Percentiles rank a stretch among this genome's conserved stretches.
These are phyloP conservation scores for Aulostomus chinensis DNA, from an alignment of 2,797 vertebrate species.

Conservation along the genomic window DNA sequence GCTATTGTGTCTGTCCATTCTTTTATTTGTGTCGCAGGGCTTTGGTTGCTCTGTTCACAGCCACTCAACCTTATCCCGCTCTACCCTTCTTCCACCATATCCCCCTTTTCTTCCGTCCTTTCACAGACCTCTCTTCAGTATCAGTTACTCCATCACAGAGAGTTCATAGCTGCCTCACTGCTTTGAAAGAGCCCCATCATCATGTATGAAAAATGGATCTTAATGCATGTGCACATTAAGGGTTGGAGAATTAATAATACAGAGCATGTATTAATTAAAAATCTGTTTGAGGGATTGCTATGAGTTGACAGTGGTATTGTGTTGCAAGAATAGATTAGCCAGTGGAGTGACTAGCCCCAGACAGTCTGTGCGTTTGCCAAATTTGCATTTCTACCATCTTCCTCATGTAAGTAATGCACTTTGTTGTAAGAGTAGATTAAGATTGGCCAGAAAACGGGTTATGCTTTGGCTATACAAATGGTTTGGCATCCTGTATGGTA, in stretches of 20 bases:
- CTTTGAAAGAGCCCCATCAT: slow-evolving; percentile 45
- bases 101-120: slow-evolving; percentile 54
- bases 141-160: slow-evolving; percentile 45
- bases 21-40: slow-evolving; percentile 36
- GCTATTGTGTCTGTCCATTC: slow-evolving; percentile 42
- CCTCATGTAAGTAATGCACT: slow-evolving; percentile 59
- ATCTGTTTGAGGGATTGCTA: slow-evolving; percentile 16
- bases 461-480: slow-evolving; percentile 3
- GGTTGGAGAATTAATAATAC: neutral
- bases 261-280: slow-evolving; percentile 41
- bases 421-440: slow-evolving; percentile 52
- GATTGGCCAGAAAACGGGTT: slow-evolving; percentile 36
- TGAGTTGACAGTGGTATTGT: slow-evolving; percentile 10
- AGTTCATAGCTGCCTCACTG: slow-evolving; percentile 61
- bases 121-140: slow-evolving; percentile 46
- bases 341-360: slow-evolving; percentile 16
- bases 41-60: slow-evolving; percentile 60
- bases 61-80: slow-evolving; percentile 71
- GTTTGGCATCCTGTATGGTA: neutral
- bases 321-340: slow-evolving; percentile 7
- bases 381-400: slow-evolving; percentile 51
- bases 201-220: slow-evolving; percentile 26
- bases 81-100: slow-evolving; percentile 40
- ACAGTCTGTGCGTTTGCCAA: slow-evolving; percentile 44
- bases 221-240: slow-evolving; percentile 14